Conservation (phyloP, 2,113 vertebrate genomes). For the Galbula dea region DNA sequence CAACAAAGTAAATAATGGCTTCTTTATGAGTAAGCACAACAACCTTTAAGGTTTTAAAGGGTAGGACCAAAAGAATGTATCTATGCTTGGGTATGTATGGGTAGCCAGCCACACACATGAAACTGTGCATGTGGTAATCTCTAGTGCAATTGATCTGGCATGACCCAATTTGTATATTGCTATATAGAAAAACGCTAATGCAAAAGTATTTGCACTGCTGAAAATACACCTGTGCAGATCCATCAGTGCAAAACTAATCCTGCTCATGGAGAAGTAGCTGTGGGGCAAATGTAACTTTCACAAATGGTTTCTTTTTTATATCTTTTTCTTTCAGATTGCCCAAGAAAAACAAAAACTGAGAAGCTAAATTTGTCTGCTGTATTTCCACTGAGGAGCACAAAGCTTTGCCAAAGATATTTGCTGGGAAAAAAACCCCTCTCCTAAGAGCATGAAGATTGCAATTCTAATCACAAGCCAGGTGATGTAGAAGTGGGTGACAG, state of each 20-base stretch:
- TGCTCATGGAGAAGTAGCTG: background rate
- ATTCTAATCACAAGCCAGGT: background rate
- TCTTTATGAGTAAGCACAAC: background rate
- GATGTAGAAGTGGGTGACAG: background rate
- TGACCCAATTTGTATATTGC: background rate
- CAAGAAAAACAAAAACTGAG: constrained; percentile 32
- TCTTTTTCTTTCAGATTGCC: background rate
- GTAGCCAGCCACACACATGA: background rate
- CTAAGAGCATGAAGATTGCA: background rate
- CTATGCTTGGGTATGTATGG: background rate
- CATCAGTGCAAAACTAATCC: background rate
- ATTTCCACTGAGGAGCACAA: background rate
- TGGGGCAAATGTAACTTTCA: background rate
- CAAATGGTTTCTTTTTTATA: background rate
- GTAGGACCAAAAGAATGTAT: background rate
- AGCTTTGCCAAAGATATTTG: background rate
- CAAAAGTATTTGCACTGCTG: background rate
- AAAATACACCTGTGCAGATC: background rate
- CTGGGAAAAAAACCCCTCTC: background rate
- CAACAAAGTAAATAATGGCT: background rate
- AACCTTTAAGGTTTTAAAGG: background rate
- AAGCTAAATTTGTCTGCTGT: background rate
- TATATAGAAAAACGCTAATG: background rate
- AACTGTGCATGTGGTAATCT: background rate
- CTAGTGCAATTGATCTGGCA: background rate